Percentiles rank a stretch among this genome's conserved stretches.
Conservation (phyloP, 2,888 invertebrate species). For the Rhabditoides inermis region DNA sequence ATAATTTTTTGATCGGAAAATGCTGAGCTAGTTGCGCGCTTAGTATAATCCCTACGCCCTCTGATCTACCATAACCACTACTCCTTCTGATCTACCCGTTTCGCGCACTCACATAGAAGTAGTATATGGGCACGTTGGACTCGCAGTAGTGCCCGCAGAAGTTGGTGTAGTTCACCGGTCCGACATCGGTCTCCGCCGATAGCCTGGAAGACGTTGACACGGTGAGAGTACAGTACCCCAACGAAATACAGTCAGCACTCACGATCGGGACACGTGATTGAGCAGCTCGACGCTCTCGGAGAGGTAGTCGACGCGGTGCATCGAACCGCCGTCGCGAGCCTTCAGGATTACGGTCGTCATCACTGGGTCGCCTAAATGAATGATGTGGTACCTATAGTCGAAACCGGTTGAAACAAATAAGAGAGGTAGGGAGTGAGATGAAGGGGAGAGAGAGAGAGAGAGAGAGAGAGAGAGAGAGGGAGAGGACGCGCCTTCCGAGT, state of each 20-base stretch:
- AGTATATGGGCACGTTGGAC: slow-evolving; percentile 34
- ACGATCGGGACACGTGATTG: no score
- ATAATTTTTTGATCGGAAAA: no score
- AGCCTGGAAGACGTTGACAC: slow-evolving; percentile 29
- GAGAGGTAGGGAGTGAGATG: no score
- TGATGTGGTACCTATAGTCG: no score
- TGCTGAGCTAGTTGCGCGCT: neutral
- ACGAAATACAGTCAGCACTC: no score
- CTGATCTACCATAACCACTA: no score
- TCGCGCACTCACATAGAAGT: slow-evolving; percentile 21
- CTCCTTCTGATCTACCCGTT: no score
- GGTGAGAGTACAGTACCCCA: no score
- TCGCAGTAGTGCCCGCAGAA: slow-evolving; percentile 48
- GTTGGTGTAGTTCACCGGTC: slow-evolving; percentile 26
- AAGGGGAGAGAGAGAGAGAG: no score
- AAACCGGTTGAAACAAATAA: no score
- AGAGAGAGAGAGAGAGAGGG: neutral
- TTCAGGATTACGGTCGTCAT: slow-evolving; percentile 44
- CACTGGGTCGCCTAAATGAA: slow-evolving; percentile 49
- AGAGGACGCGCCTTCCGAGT: slow-evolving; percentile 31
- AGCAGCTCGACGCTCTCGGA: slow-evolving; percentile 31
- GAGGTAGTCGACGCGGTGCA: slow-evolving; percentile 41
- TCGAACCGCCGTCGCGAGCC: slow-evolving; percentile 43
- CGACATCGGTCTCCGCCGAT: slow-evolving; percentile 14
- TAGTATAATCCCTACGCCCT: neutral